Percentiles rank a stretch among this genome's conserved stretches.
These are phyloP conservation scores for Alosa alosa DNA, from an alignment of 2,113 vertebrate genomes.

Conservation along the genomic window DNA sequence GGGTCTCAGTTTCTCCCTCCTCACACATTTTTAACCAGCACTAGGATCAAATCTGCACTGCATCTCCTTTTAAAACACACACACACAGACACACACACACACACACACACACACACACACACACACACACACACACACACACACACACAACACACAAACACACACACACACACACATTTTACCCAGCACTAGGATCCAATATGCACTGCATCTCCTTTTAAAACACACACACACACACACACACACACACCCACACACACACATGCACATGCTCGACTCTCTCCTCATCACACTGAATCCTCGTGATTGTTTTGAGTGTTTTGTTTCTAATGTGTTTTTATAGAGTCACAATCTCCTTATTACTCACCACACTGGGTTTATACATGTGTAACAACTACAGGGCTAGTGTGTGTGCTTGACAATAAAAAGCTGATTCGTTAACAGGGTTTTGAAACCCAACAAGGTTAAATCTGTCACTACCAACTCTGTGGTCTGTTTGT, in stretches of 20 bases:
- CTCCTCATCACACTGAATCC: too few species aligned
- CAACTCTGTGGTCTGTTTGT: not conserved
- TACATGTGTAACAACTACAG: too few species aligned
- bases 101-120: not conserved
- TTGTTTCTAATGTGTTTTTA: too few species aligned
- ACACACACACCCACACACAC: not conserved
- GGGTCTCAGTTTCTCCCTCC: not conserved
- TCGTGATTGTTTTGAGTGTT: too few species aligned
- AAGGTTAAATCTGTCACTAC: not conserved
- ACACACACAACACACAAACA: not conserved
- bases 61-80: not conserved
- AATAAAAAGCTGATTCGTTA: too few species aligned
- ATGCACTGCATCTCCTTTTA: not conserved
- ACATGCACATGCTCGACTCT: too few species aligned
- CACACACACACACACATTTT: not conserved
- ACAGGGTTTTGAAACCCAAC: too few species aligned
- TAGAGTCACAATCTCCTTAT: too few species aligned
- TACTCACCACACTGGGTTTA: too few species aligned
- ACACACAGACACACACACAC: not conserved
- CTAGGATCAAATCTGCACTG: not conserved
- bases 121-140: constrained; percentile 2
- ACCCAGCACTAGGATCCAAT: not conserved
- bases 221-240: not conserved
- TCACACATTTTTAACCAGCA: not conserved
- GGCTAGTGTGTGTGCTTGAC: too few species aligned